Evolutionary conservation across 2,113 vertebrate genomes (phyloP), one percentile per base, ranked within the genome.

Genomic region (Oncorhynchus clarkii): DNA sequence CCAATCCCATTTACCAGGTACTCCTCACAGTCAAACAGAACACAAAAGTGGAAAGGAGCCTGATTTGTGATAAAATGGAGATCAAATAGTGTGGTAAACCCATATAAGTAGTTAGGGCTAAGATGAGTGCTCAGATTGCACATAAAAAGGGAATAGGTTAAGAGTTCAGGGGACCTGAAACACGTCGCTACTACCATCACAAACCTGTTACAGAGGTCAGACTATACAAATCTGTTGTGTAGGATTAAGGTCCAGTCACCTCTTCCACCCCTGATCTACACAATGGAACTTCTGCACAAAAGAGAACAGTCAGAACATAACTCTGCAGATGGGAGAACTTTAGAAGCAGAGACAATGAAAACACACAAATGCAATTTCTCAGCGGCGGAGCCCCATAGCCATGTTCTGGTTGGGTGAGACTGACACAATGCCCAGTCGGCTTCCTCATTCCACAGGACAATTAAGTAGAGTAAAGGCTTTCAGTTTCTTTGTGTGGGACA

Each of bases 341-440:
- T 24, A 16, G 11, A 26, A 45, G 11, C 1, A 1, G 7, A 60
- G 1, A 49, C 59, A 45, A 66, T 74, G 27, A 67, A 51, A 49
- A 14, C 64, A 45, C 8, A 31, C 24, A 24, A 54, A 45, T 13
- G 48, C 64, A 66, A 65, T 74, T 29, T 74, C 39, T 51, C n/a
- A 9, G 31, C 5, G 14, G 31, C n/a, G 26, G 59, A n/a, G 4
- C 18, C 13, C 16, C 45, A 22, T 27, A 12, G 24, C 49, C 16
- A 5, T 27, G 22, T 27, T 67, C 6, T 57, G 65, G 68, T 39
- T 75, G 73, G 73, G 26, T 75, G 67, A 62, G 54, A 70, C 8
- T 4, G 5, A 45, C 26, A 67, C 20, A 24, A 45, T 12, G n/a
- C 27, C 2, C 22, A 8, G 68, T 45, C 31, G 2, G 26, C 57